These are phyloP conservation scores for Lycaon pictus DNA, from an alignment of 2,113 vertebrate species.

Conservation along the genomic window DNA sequence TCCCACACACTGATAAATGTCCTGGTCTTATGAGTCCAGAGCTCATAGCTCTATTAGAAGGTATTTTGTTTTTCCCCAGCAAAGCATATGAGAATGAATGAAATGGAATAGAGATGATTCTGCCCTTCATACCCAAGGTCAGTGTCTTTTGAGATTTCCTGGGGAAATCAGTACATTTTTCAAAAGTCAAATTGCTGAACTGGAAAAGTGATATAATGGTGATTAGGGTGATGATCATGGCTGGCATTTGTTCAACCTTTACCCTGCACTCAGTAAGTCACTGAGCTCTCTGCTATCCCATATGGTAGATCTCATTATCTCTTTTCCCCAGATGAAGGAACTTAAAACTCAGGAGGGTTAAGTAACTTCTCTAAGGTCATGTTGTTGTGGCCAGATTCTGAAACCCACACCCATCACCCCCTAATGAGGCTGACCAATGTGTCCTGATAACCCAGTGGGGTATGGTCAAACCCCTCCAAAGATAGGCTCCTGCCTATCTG, in stretches of 20 bases:
- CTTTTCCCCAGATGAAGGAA: neutral
- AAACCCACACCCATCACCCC: no score
- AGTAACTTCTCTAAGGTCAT: neutral
- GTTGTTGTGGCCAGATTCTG: neutral
- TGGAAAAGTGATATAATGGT: neutral
- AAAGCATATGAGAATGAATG: neutral
- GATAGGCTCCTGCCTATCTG: neutral
- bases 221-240: neutral
- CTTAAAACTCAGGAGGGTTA: neutral
- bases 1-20: neutral
- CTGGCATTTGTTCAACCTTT: neutral
- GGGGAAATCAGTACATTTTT: neutral
- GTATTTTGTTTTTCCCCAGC: neutral
- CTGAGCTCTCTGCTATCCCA: neutral
- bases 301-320: neutral
- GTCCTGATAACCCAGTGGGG: neutral
- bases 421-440: neutral
- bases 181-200: neutral
- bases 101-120: neutral
- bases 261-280: neutral
- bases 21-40: neutral
- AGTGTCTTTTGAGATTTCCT: neutral
- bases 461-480: neutral
- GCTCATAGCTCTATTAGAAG: neutral
- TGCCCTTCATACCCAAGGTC: neutral